Evolutionary conservation across 1,140 invertebrate genomes (phyloP).

Genomic region (Aradophagus sp.): DNA sequence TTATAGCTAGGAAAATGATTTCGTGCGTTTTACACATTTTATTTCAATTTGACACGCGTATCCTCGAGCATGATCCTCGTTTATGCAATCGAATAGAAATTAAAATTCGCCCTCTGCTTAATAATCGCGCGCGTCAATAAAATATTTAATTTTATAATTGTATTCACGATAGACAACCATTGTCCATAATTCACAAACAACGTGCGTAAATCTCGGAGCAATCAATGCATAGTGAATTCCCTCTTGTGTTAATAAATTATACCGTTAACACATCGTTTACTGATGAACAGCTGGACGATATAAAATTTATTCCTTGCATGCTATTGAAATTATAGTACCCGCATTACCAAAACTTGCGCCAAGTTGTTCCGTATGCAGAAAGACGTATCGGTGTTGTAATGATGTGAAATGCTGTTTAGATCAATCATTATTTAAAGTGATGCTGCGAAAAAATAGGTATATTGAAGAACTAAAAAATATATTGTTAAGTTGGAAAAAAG

Average conservation of each 20-base stretch:
- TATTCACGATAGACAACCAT: too few species aligned
- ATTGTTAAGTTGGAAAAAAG: too few species aligned
- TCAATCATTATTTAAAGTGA: background rate
- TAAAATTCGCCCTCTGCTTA: too few species aligned
- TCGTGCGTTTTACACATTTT: background rate
- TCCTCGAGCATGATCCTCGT: background rate
- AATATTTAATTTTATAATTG: too few species aligned
- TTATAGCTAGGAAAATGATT: slow-evolving; percentile 15
- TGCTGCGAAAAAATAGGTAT: too few species aligned
- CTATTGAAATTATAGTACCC: background rate
- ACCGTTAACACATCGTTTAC: slow-evolving; percentile 2
- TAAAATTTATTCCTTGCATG: slow-evolving; percentile 7
- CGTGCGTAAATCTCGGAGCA: too few species aligned
- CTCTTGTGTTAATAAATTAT: too few species aligned
- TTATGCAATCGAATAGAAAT: too few species aligned
- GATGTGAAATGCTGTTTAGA: background rate
- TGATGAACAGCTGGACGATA: background rate
- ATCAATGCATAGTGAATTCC: too few species aligned
- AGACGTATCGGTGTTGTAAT: background rate
- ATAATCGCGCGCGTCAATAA: too few species aligned
- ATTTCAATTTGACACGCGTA: slow-evolving; percentile 3
- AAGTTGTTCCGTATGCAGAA: background rate
- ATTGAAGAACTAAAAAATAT: too few species aligned
- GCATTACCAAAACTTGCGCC: slow-evolving; percentile 4
- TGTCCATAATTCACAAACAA: too few species aligned